These are phyloP conservation scores for Cryptocephalus moraei DNA, from an alignment of 2,888 invertebrate species.

Conservation along the genomic window DNA sequence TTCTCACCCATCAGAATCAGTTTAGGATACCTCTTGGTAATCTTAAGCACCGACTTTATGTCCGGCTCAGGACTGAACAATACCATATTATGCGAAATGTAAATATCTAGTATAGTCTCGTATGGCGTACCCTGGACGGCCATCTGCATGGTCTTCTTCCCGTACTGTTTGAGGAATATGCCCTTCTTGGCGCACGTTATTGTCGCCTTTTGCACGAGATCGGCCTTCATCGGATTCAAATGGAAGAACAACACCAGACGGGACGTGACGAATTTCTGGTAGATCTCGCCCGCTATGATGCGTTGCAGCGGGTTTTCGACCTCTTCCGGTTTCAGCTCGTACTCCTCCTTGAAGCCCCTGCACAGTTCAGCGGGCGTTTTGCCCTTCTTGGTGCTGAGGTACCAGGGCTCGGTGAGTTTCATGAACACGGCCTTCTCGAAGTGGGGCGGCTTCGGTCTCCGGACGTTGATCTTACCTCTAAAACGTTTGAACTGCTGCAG, in stretches of 20 bases:
- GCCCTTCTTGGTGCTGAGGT: conserved; percentile 38
- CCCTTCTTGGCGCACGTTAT: conserved; percentile 53
- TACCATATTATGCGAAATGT: conserved; percentile 52
- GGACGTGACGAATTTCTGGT: conserved; percentile 59
- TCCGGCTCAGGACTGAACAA: conserved; percentile 62
- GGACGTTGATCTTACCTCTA: conserved; percentile 68
- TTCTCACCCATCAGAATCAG: conserved; percentile 54
- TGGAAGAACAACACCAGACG: conserved; percentile 65
- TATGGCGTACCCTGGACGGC: conserved; percentile 60
- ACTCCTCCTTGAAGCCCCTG: conserved; percentile 25
- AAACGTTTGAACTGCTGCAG: conserved; percentile 50
- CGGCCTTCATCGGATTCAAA: conserved; percentile 56
- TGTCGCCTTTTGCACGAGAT: conserved; percentile 53
- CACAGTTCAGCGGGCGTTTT: conserved; percentile 46
- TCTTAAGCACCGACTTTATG: conserved; percentile 50
- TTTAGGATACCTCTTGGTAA: conserved; percentile 60
- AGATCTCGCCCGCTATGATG: conserved; percentile 62
- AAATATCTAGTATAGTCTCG: conserved; percentile 54
- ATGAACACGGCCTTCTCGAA: conserved; percentile 56
- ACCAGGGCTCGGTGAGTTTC: conserved; percentile 55
- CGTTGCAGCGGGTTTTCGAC: conserved; percentile 58
- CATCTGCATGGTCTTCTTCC: conserved; percentile 50
- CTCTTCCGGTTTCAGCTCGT: conserved; percentile 26
- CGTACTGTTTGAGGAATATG: conserved; percentile 60
- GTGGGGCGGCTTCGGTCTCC: conserved; percentile 60